Base-by-base conservation (phyloP, 2,797 vertebrate genomes). In the Rhinoraja longicauda region DNA sequence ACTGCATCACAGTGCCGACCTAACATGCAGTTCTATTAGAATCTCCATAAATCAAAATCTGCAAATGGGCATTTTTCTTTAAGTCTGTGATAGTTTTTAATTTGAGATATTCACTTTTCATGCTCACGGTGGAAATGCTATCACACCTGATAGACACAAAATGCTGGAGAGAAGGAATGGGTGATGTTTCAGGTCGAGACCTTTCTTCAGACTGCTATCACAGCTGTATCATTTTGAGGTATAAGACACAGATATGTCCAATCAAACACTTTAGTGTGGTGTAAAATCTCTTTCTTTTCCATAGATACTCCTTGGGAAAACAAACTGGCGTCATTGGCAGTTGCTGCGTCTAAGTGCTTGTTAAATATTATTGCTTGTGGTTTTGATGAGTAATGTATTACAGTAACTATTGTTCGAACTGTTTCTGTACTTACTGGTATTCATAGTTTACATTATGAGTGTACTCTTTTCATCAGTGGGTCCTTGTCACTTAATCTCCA, bases 301-400 rank as follows among this genome's bases (percentile, higher is more conserved):
- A 91, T 39, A 73, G 64, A 39, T 72, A 53, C 72, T 92, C 70
- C 90, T 92, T 73, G 70, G 67, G 64, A 73, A 73, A 75, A 92
- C 90, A 92, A 73, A 70, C 67, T 75, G 17, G 45, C 90, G 72
- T 75, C 72, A 73, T 75, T 75, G 72, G 70, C 90, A 15, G 45
- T 75, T 92, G 90, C 90, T 75, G 90, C 90, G 57, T 75, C 72
- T 92, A 67, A 92, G 90, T 75, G 45, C 45, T 92, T 92, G 90
- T 92, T 73, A 92, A 92, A 92, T 92, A 92, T 92, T 92, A 92
- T 92, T 73, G 90, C 70, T 92, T 92, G 90, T 92, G 90, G 90
- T 92, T 86, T 92, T 73, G 70, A 17, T 92, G 90, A 75, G 67
- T 92, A 92, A 92, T 73, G 19, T 92, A 26, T 92, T 92, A 92